Evolutionary conservation across 2,888 invertebrate genomes (phyloP), one percentile per base, ranked within the genome.

Genomic region (Cantharis flavilabris): DNA sequence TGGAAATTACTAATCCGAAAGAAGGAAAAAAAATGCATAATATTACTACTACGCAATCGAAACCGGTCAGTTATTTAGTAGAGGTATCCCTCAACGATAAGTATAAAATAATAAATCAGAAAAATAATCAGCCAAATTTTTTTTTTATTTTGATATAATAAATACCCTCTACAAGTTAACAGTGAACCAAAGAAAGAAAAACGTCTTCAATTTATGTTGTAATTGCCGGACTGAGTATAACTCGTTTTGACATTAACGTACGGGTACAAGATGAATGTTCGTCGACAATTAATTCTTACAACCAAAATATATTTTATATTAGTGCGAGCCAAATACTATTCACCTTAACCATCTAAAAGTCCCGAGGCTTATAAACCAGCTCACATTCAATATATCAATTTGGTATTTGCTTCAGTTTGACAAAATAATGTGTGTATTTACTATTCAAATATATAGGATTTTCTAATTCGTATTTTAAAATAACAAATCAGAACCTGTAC

Each of bases 271-370:
- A 86, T 85, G 85, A 85, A 86, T 84, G 84, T 83, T 82, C 83
- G 81, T 81, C 84, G 84, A 86, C 86, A 86, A 86, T 86, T 86
- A 86, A 86, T 86, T 86, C 83, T 84, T 81, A 84, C 85, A 82
- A 84, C 65, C 85, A 82, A 86, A 86, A 86, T 85, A 85, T 86
- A 86, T 86, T 20, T 20, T 85, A 85, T 83, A 80, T 81, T 82
- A 84, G 84, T 83, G n/a, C n/a, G 78, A 81, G 81, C 79, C 69
- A 63, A 64, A 81, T 76, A 81, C 81, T 83, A 83, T 84, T 86
- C 86, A 86, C 86, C 86, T 87, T 86, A 84, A 81, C 83, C 79
- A 84, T 84, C 86, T 84, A 86, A 86, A 85, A 83, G 85, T 85
- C 70, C 33, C 28, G 26, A 18, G 70, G 28, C 70, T 4, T 18